Base-by-base conservation (phyloP, 1,140 invertebrate species). In the Uloborus diversus region DNA sequence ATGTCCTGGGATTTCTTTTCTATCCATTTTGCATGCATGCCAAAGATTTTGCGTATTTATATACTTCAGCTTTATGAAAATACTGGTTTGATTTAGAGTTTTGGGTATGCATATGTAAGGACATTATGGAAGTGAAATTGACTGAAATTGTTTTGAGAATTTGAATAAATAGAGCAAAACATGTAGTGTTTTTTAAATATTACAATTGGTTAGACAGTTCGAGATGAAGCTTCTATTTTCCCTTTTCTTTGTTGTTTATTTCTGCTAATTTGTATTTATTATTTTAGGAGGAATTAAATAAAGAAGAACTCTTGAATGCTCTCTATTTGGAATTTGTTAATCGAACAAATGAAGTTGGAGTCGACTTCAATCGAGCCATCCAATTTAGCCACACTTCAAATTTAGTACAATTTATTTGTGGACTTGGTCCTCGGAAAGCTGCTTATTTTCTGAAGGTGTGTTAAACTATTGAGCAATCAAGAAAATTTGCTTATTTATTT, bases 331-430 rank as follows among this genome's bases (percentile, higher is more conserved):
- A 98, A 88, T 98, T 99, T 86, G 94, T 99, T 0, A 92, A 92
- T 84, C 90, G 95, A 66, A 95, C 96, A 0, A 99, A 98, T 86
- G 96, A 99, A 89, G 96, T 99, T 7, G 98, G 98, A n/a, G 96
- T 99, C 0, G 98, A 99, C 86, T 91, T 99, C 4, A 99, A 99
- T 85, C 89, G 93, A 83, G 94, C 95, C 17, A 92, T 99, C 1
- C 90, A 94, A 69, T 94, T 95, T 68, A 90, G 93, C 0, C 93
- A 98, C 81, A 94, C 94, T 1, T 90, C 92, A 0, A 93, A 96
- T 85, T 86, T 99, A n/a, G 89, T 99, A 4, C 98, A 99, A 88
- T 99, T 99, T 87, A 93, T 99, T 2, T 98, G 96, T 87, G 98
- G 98, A 47, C 87, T 99, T 9, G 98, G 98, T 3, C 95, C 96